A percentile compares a stretch with the other conserved stretches of the same genome.
phyloP scores from a whole-genome alignment of 2,113 vertebrate species.

The Mormyrus iriodes region DNA sequence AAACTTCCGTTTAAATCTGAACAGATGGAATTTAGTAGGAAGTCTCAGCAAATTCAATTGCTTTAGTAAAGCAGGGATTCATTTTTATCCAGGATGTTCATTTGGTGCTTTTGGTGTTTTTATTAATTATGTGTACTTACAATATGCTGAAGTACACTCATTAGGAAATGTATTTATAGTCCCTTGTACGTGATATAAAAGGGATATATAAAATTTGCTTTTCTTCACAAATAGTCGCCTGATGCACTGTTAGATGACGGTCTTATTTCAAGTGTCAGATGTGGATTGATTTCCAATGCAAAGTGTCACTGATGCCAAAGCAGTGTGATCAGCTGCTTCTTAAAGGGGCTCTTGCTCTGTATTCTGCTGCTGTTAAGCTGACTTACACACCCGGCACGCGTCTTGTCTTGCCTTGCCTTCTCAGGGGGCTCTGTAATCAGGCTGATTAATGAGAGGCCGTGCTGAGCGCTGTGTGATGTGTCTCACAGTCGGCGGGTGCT shows the following conservation, averaged over 20 bases:
- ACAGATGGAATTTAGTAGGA: background rate
- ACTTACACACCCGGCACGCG: constrained; percentile 12
- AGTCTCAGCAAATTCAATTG: background rate
- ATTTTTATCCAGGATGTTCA: background rate
- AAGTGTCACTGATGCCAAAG: background rate
- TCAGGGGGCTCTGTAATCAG: background rate
- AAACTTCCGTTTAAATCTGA: background rate
- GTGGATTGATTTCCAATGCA: background rate
- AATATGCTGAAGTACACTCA: background rate
- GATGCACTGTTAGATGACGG: background rate
- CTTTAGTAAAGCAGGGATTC: background rate
- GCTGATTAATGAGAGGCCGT: background rate
- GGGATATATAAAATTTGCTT: background rate
- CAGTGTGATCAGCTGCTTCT: background rate
- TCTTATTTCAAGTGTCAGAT: background rate
- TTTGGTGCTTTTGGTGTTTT: background rate
- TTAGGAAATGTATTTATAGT: background rate
- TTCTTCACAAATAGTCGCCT: background rate
- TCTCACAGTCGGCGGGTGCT: background rate
- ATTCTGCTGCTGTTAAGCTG: constrained; percentile 17
- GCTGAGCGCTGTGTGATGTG: background rate
- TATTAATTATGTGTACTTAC: background rate
- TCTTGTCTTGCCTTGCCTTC: background rate
- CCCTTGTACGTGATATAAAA: background rate
- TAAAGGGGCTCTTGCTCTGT: background rate